Percentiles rank a stretch among this genome's conserved stretches.
phyloP scores from a whole-genome alignment of 1,140 invertebrate species.

The Drosophila suzukii region DNA sequence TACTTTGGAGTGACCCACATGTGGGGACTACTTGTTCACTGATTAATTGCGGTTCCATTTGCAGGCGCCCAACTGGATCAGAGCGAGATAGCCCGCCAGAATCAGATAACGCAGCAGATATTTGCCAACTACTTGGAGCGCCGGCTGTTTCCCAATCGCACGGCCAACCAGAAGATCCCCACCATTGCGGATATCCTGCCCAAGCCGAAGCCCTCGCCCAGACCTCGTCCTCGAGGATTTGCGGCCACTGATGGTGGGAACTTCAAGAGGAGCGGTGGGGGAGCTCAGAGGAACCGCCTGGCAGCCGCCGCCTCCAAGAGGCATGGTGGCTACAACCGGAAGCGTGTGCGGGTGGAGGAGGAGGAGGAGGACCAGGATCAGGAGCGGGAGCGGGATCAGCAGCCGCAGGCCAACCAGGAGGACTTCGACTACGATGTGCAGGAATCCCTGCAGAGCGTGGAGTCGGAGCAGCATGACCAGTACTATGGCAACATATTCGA shows the following conservation, averaged over 20 bases:
- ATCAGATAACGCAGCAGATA: slow-evolving; percentile 89
- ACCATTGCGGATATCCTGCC: slow-evolving; percentile 87
- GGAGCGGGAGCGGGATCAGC: slow-evolving; percentile 35
- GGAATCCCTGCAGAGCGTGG: slow-evolving; percentile 87
- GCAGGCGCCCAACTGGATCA: slow-evolving; percentile 84
- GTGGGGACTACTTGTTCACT: slow-evolving; percentile 31
- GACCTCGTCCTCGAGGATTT: slow-evolving; percentile 70
- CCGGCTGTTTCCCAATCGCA: slow-evolving; percentile 86
- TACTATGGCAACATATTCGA: slow-evolving; percentile 84
- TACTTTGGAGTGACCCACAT: slow-evolving; percentile 46
- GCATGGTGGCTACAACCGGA: slow-evolving; percentile 12
- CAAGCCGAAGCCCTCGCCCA: slow-evolving; percentile 57
- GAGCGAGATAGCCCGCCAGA: slow-evolving; percentile 88
- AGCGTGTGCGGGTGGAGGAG: slow-evolving; percentile 30
- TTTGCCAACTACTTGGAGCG: slow-evolving; percentile 89
- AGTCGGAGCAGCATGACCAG: slow-evolving; percentile 87
- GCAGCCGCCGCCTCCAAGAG: slow-evolving; percentile 54
- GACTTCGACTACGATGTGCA: slow-evolving; percentile 82
- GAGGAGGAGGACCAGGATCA: slow-evolving; percentile 31
- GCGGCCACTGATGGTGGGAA: slow-evolving; percentile 30
- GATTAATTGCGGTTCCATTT: slow-evolving; percentile 64
- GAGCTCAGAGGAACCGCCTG: slow-evolving; percentile 59
- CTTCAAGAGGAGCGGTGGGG: slow-evolving; percentile 61
- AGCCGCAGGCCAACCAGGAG: slow-evolving; percentile 55
- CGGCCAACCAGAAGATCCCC: slow-evolving; percentile 85